phyloP scores from a whole-genome alignment of 2,888 invertebrate genomes.

The Scaptodrosophila latifasciaeformis region DNA sequence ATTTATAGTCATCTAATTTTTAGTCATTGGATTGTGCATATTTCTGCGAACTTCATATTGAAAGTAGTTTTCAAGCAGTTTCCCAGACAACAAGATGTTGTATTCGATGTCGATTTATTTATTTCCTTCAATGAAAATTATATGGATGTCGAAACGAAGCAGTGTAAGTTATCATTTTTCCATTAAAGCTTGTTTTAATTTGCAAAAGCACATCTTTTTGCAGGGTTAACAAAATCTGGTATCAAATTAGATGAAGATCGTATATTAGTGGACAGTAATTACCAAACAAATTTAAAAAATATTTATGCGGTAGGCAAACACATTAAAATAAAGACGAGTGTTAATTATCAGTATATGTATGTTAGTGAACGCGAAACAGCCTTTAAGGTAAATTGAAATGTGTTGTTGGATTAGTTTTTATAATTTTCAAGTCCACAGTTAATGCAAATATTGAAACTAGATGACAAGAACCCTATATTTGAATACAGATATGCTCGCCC shows the following conservation, averaged over 20 bases:
- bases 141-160: slow-evolving; percentile 1
- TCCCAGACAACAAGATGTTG: slow-evolving; percentile 9
- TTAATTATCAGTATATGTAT: slow-evolving; percentile 56
- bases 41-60: slow-evolving; percentile 35
- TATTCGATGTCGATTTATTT: slow-evolving; percentile 62
- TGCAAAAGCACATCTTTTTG: slow-evolving; percentile 3
- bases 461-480: background rate
- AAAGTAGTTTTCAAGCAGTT: slow-evolving; percentile 44
- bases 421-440: slow-evolving; percentile 32
- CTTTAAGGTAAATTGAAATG: slow-evolving; percentile 46
- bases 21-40: slow-evolving; percentile 33
- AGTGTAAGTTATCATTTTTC: background rate
- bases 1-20: slow-evolving; percentile 41
- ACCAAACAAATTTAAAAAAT: slow-evolving; percentile 48
- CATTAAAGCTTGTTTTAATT: background rate
- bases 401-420: background rate
- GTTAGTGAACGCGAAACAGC: slow-evolving; percentile 48
- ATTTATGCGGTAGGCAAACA: slow-evolving; percentile 59
- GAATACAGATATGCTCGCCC: slow-evolving; percentile 46
- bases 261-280: slow-evolving; percentile 47
- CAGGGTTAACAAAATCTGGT: slow-evolving; percentile 30
- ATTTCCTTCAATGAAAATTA: slow-evolving; percentile 54
- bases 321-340: slow-evolving; percentile 21
- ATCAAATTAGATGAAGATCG: slow-evolving; percentile 16
- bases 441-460: slow-evolving; percentile 34